These are phyloP conservation scores for Ptyas mucosa DNA, from an alignment of 2,113 vertebrate species.

Conservation along the genomic window DNA sequence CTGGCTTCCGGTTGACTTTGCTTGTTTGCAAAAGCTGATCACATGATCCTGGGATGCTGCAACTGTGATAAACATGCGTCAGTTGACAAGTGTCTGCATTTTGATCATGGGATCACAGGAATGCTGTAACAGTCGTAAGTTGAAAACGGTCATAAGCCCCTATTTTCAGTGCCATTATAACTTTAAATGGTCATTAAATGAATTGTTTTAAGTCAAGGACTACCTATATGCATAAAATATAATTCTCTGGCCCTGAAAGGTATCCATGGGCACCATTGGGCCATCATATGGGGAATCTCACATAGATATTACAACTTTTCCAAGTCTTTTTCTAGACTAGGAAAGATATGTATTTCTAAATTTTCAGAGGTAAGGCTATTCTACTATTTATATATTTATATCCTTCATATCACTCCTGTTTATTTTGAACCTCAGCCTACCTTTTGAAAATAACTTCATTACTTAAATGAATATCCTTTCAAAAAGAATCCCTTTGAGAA, in stretches of 20 bases:
- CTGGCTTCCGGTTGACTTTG: not conserved
- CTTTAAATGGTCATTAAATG: not conserved
- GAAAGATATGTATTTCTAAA: not conserved
- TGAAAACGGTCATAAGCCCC: not conserved
- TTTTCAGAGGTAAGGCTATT: too few relatives aligned
- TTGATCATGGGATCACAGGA: not conserved
- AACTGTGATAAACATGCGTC: not conserved
- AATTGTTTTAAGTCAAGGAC: not conserved
- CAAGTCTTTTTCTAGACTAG: not conserved
- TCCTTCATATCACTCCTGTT: not conserved
- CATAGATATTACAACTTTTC: not conserved
- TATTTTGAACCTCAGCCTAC: not conserved
- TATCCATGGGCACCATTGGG: not conserved
- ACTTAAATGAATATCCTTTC: not conserved
- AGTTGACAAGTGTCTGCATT: not conserved
- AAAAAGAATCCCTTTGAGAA: not conserved
- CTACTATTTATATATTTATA: not conserved
- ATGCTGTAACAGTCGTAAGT: not conserved
- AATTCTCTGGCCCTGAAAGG: not conserved
- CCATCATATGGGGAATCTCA: not conserved
- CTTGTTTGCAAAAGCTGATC: not conserved
- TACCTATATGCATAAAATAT: not conserved
- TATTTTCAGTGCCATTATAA: not conserved
- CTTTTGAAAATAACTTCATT: not conserved
- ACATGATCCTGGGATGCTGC: not conserved